A percentile compares a stretch with the other conserved stretches of the same genome.
Conservation (phyloP, 2,888 invertebrate species). For the Biston betularia region DNA sequence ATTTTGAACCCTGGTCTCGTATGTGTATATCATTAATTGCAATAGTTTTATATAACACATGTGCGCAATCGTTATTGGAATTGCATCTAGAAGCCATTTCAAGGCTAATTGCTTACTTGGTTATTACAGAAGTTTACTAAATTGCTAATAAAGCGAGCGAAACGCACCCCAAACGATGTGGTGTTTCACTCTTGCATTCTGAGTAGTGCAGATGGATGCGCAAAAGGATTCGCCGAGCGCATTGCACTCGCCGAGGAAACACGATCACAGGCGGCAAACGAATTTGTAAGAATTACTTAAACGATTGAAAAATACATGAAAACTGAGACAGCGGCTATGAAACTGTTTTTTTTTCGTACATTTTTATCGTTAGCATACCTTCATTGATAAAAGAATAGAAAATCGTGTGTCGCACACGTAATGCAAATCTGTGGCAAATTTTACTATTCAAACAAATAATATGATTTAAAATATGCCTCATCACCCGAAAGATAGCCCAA, state of each 20-base stretch:
- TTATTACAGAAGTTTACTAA: neutral
- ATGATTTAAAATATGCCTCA: no score
- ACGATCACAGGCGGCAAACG: constrained; percentile 9
- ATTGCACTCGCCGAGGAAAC: constrained; percentile 20
- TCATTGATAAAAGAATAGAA: no score
- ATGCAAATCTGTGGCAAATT: no score
- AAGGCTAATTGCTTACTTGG: neutral
- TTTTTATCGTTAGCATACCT: no score
- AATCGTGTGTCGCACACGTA: no score
- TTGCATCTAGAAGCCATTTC: neutral
- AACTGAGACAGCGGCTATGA: no score
- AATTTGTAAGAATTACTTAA: no score
- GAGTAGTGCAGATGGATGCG: neutral
- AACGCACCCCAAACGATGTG: neutral
- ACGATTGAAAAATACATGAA: no score
- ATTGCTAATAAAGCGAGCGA: neutral
- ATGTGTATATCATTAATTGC: neutral
- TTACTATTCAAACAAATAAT: no score
- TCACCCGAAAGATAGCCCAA: no score
- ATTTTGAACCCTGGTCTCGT: neutral
- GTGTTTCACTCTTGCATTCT: neutral
- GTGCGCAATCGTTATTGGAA: neutral
- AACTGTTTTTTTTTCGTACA: no score
- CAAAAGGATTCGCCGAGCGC: constrained; percentile 12
- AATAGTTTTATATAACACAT: neutral